Evolutionary conservation across 2,888 invertebrate species (phyloP).

Genomic region (Eupeodes latifasciatus): DNA sequence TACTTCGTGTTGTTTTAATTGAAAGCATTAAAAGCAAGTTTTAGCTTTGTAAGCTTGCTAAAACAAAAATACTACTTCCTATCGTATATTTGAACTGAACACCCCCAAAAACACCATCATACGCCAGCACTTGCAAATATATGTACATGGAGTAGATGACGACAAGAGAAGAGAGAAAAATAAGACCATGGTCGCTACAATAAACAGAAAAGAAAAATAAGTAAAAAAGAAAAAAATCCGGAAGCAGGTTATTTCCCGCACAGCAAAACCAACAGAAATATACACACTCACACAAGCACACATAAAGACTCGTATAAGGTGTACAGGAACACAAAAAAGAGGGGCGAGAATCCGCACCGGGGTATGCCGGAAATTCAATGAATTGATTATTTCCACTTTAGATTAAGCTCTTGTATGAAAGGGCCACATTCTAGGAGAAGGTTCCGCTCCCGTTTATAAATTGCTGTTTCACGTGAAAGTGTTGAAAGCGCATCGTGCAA

Average conservation of each 20-base stretch:
- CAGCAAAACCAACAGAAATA: slow-evolving; percentile 31
- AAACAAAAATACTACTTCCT: slow-evolving; percentile 38
- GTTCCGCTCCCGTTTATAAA: slow-evolving; percentile 50
- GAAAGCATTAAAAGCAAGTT: slow-evolving; percentile 45
- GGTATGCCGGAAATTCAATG: slow-evolving; percentile 64
- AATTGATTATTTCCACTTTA: slow-evolving; percentile 75
- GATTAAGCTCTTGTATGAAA: slow-evolving; percentile 68
- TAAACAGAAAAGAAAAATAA: background rate
- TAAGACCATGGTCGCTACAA: slow-evolving; percentile 19
- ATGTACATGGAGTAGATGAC: background rate
- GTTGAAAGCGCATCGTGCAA: slow-evolving; percentile 71
- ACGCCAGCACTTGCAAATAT: background rate
- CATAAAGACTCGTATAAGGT: background rate
- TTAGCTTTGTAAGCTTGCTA: slow-evolving; percentile 28
- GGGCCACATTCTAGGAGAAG: slow-evolving; percentile 25
- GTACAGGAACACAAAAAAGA: background rate
- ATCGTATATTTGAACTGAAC: slow-evolving; percentile 29
- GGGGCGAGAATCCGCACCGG: slow-evolving; percentile 37
- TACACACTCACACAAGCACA: background rate
- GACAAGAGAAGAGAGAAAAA: background rate
- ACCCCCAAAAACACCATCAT: background rate
- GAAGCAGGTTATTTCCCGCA: slow-evolving; percentile 65
- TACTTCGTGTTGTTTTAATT: slow-evolving; percentile 41
- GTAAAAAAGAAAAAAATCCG: slow-evolving; percentile 24
- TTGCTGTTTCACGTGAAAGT: slow-evolving; percentile 69